phyloP scores from a whole-genome alignment of 1,140 invertebrate genomes.

The Scylla paramamosain region DNA sequence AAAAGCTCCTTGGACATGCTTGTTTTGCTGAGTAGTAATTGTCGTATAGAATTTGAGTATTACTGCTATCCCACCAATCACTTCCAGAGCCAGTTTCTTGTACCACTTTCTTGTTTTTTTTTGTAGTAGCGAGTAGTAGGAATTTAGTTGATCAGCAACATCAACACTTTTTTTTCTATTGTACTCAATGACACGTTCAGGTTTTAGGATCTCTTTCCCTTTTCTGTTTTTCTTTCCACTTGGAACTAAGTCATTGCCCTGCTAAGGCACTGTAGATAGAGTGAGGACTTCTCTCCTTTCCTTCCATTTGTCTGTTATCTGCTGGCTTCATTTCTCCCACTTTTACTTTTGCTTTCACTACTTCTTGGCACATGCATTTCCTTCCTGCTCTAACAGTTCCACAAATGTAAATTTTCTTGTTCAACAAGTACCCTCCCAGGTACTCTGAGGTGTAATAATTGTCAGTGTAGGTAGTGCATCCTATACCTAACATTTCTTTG shows the following conservation, averaged over 20 bases:
- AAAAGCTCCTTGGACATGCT: background rate
- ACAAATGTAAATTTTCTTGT: constrained; percentile 33
- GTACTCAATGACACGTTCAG: constrained; percentile 50
- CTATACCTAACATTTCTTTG: constrained; percentile 36
- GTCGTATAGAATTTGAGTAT: constrained; percentile 10
- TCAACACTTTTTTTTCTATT: constrained; percentile 56
- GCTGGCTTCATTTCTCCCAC: constrained; percentile 26
- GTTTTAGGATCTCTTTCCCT: background rate
- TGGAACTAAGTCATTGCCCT: constrained; percentile 28
- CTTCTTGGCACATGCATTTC: constrained; percentile 32
- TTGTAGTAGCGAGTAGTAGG: constrained; percentile 25
- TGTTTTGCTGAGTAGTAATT: background rate
- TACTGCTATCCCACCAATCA: constrained; percentile 43
- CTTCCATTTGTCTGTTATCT: constrained; percentile 38
- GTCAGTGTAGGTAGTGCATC: constrained; percentile 3
- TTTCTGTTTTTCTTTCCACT: constrained; percentile 10
- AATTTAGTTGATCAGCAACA: constrained; percentile 44
- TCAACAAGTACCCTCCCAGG: constrained; percentile 32
- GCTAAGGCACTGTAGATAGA: background rate
- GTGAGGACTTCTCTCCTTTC: background rate
- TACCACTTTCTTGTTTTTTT: constrained; percentile 55
- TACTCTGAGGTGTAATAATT: background rate
- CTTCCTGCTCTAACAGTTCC: constrained; percentile 16
- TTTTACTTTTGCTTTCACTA: background rate
- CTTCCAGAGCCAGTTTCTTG: constrained; percentile 5